Percentiles rank a stretch among this genome's conserved stretches.
Conservation (phyloP, 2,113 vertebrate genomes). For the Oxyura jamaicensis region DNA sequence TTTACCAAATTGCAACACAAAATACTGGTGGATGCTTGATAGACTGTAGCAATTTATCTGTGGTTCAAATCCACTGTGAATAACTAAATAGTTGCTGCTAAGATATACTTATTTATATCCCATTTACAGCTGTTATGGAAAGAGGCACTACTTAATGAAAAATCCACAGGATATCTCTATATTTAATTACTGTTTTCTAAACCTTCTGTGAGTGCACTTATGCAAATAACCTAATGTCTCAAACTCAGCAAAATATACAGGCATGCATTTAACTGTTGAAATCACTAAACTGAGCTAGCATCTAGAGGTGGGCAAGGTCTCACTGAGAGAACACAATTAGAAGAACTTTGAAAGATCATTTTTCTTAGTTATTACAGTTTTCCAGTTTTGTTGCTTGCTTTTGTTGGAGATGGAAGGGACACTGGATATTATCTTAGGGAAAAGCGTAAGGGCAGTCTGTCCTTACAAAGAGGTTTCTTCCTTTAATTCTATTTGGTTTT, state of each 20-base stretch:
- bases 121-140: background rate
- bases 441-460: fast-evolving
- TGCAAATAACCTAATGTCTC: background rate
- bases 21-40: background rate
- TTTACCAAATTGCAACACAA: background rate
- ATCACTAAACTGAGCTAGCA: background rate
- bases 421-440: background rate
- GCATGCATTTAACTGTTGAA: background rate
- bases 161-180: background rate
- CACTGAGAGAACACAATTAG: background rate
- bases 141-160: background rate
- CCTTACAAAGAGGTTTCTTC: background rate
- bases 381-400: background rate
- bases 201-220: background rate
- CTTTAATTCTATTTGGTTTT: background rate
- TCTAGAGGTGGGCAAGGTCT: background rate
- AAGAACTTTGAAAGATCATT: background rate
- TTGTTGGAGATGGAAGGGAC: background rate
- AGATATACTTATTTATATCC: background rate
- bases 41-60: background rate
- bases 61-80: background rate
- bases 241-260: background rate
- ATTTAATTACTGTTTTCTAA: constrained; percentile 23
- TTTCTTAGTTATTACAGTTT: background rate
- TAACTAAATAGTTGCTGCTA: background rate